Percentiles rank a stretch among this genome's conserved stretches.
Conservation (phyloP, 2,797 vertebrate species). For the Oreochromis mossambicus region DNA sequence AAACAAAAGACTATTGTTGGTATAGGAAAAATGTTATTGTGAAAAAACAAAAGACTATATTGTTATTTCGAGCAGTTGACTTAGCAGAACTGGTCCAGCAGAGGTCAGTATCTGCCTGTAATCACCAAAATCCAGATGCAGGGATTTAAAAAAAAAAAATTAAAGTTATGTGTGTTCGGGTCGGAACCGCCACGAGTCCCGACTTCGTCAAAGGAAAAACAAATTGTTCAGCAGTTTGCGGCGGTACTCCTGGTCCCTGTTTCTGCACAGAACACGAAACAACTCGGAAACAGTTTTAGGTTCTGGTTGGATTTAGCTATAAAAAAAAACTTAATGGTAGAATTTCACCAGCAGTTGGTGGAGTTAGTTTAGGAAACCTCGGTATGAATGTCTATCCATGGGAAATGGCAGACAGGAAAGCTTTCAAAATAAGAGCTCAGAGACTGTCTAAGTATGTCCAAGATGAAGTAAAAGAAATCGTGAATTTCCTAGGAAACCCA, state of each 20-base stretch:
- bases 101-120: conserved; percentile 26
- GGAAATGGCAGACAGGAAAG: background rate
- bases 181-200: rapidly evolving
- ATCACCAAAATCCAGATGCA: background rate
- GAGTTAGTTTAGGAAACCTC: background rate
- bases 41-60: background rate
- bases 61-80: background rate
- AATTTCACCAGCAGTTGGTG: background rate
- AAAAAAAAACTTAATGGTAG: background rate
- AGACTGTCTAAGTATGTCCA: background rate
- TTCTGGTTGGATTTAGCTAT: background rate
- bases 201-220: background rate
- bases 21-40: rapidly evolving
- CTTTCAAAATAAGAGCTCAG: background rate
- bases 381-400: background rate
- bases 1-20: background rate
- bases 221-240: background rate
- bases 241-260: background rate
- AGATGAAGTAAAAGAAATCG: background rate
- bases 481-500: background rate
- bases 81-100: background rate
- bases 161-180: background rate
- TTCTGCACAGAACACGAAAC: background rate
- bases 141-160: rapidly evolving
- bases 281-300: background rate